Evolutionary conservation across 2,888 invertebrate genomes (phyloP).

Genomic region (Petrolisthes cinctipes): DNA sequence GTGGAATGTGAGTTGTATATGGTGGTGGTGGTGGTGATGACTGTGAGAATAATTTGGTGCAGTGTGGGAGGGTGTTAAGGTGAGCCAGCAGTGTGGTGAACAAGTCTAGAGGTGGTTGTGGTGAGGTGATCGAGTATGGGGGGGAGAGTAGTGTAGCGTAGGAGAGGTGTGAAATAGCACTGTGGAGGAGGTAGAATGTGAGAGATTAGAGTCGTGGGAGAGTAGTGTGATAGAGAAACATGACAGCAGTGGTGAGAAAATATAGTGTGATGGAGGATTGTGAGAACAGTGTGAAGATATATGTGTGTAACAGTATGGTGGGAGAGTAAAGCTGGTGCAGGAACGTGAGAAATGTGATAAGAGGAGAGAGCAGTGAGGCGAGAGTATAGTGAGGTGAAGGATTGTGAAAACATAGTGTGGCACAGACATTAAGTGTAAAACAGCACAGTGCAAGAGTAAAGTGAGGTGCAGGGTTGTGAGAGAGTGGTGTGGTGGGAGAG

Average conservation of each 20-base stretch:
- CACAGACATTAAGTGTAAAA: not conserved
- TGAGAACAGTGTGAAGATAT: not conserved
- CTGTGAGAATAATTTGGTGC: too few relatives aligned
- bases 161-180: not conserved
- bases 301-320: not conserved
- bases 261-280: not conserved
- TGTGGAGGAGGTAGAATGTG: not conserved
- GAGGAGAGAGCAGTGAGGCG: not conserved
- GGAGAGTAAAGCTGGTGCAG: not conserved
- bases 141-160: not conserved
- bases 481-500: not conserved
- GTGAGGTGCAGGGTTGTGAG: not conserved
- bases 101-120: not conserved
- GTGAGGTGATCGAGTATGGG: not conserved
- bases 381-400: not conserved
- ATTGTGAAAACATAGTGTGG: not conserved
- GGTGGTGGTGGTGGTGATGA: too few relatives aligned
- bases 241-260: not conserved
- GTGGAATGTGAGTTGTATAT: not conserved
- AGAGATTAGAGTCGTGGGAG: not conserved
- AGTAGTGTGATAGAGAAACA: not conserved
- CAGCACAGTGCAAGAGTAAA: conserved; percentile 3
- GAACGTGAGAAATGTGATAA: not conserved
- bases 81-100: not conserved
- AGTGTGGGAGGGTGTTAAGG: not conserved